A percentile compares a stretch with the other conserved stretches of the same genome.
These are phyloP conservation scores for Hucho hucho DNA, from an alignment of 2,113 vertebrate genomes.

Conservation along the genomic window DNA sequence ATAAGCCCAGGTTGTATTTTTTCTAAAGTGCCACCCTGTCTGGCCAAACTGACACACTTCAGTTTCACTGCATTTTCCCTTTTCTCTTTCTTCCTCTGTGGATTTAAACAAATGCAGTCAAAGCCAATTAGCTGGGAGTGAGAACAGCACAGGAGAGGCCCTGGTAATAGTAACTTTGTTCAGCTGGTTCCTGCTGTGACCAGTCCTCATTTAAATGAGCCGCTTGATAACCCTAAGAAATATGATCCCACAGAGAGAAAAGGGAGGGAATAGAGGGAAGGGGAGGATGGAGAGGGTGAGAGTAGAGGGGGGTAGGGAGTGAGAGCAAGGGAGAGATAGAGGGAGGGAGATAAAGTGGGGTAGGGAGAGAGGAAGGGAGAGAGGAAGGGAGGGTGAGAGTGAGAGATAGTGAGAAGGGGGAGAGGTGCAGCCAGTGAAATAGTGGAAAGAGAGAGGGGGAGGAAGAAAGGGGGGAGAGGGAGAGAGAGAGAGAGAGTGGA, in stretches of 20 bases:
- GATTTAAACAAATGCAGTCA: conserved; percentile 84
- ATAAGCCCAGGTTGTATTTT: conserved; percentile 59
- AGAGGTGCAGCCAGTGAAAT: conserved; percentile 1
- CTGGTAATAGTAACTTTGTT: conserved; percentile 80
- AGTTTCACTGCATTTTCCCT: conserved; percentile 63
- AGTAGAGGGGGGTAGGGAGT: conserved; percentile 13
- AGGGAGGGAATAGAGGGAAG: conserved; percentile 21
- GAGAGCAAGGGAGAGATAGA: not conserved
- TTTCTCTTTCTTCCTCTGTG: conserved; percentile 68
- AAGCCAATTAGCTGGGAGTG: conserved; percentile 79
- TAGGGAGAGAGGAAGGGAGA: conserved; percentile 5
- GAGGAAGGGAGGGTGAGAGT: not conserved
- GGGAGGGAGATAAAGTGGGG: conserved; percentile 20
- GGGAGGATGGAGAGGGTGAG: conserved; percentile 27
- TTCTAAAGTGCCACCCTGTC: conserved; percentile 70
- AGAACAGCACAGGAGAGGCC: conserved; percentile 74
- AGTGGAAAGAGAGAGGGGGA: not conserved
- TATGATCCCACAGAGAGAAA: conserved; percentile 63
- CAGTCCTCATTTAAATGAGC: conserved; percentile 79
- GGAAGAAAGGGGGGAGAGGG: not conserved
- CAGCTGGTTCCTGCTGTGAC: conserved; percentile 82
- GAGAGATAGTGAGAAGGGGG: not conserved
- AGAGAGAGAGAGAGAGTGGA: conserved; percentile 22
- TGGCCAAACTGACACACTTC: conserved; percentile 77
- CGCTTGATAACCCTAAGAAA: conserved; percentile 79